phyloP scores from a whole-genome alignment of 2,797 vertebrate species.

The Silurus lanzhouensis region DNA sequence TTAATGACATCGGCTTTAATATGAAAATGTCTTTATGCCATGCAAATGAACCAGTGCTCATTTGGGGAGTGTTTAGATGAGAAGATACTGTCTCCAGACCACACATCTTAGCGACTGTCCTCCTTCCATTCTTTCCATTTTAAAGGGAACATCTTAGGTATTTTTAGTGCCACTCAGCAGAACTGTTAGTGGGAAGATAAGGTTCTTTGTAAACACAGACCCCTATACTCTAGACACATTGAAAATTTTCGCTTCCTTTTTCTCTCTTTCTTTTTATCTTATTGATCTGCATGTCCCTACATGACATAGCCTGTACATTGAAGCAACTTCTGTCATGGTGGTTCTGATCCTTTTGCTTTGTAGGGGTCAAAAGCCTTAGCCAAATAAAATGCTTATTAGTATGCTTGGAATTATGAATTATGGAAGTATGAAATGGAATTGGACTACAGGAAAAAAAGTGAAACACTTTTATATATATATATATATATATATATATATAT shows the following conservation, averaged over 20 bases:
- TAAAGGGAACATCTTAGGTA: neutral
- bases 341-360: too few species aligned
- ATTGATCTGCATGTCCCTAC: neutral
- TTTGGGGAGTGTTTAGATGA: neutral
- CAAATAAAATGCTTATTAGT: neutral
- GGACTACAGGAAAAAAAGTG: too few species aligned
- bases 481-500: too few species aligned
- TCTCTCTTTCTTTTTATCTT: neutral
- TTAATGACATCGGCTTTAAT: neutral
- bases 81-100: neutral
- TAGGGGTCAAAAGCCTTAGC: too few species aligned
- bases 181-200: neutral
- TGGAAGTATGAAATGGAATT: too few species aligned
- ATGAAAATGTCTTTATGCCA: neutral
- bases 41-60: neutral
- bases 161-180: neutral
- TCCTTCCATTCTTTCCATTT: slow-evolving; percentile 1
- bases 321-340: neutral
- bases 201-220: neutral
- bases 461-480: too few species aligned
- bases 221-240: too few species aligned
- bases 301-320: neutral
- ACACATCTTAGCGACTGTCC: too few species aligned
- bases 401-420: too few species aligned
- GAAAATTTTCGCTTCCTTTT: neutral